Evolutionary conservation across 1,140 invertebrate species (phyloP), one percentile per base, ranked within the genome.

Genomic region (Lordiphosa stackelbergi): DNA sequence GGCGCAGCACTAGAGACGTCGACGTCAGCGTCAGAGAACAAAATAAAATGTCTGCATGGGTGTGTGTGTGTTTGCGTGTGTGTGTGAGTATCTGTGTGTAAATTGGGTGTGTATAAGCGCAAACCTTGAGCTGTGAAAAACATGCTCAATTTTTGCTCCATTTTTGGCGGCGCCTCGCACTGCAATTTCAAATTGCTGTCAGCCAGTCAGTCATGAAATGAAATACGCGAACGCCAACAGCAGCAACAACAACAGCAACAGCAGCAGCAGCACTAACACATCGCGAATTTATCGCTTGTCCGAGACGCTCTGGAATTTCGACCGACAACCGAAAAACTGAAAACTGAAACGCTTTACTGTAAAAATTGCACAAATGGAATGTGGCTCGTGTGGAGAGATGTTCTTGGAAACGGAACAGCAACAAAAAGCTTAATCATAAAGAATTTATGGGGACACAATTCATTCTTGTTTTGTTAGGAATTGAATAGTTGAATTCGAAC

Each of bases 141-240:
- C n/a, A 43, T 10, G 22, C 22, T 22, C 11, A 35, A 35, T 35
- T 34, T 38, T 59, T 79, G 75, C 75, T 79, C 75, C 71, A 81
- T 79, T 79, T 79, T 79, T 75, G 75, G 75, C 66, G 75, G 28
- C 28, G 28, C 28, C 28, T 31, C 55, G 59, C 58, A 51, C 28
- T 63, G 70, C 75, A 75, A 81, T 81, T 81, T 81, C 53, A 79
- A 74, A 81, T 75, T 83, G 75, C 75, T 79, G 75, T 79, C 75
- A 71, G 70, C 45, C 74, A 79, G 75, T 75, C 75, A 75, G 63
- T 72, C 75, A 81, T 81, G 75, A 71, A 79, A 79, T 81, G 75
- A 79, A 79, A 79, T 71, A 79, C 70, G 57, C 51, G 53, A 58
- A 49, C 59, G 12, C 16, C 42, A 53, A 53, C 56, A 42, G 43